Evolutionary conservation across 2,888 invertebrate genomes (phyloP).

Genomic region (Cheilosia grossa): DNA sequence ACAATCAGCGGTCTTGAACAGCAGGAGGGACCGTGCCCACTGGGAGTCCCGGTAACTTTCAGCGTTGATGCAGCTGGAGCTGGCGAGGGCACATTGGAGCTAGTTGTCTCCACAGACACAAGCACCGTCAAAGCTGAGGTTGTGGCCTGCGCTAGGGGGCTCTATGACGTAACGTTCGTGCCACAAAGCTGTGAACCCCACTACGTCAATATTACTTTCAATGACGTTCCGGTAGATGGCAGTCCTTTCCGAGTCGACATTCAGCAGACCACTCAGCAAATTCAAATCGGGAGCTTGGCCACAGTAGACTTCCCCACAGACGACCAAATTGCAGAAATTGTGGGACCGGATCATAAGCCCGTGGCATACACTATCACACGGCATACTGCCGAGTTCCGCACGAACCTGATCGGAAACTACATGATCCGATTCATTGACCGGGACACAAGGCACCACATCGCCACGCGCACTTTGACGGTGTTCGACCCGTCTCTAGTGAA

Average conservation of each 20-base stretch:
- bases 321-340: constrained; percentile 87
- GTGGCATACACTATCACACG: constrained; percentile 86
- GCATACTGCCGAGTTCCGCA: constrained; percentile 90
- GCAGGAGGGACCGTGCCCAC: constrained; percentile 82
- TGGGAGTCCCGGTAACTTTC: constrained; percentile 94
- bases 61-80: constrained; percentile 97
- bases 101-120: constrained; percentile 95
- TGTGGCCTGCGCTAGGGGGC: constrained; percentile 92
- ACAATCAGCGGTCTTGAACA: constrained; percentile 88
- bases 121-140: constrained; percentile 96
- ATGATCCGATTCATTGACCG: constrained; percentile 87
- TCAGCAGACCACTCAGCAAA: constrained; percentile 88
- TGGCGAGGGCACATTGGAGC: constrained; percentile 95
- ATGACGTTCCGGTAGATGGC: constrained; percentile 95
- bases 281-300: constrained; percentile 87
- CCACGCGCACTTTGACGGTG: constrained; percentile 89
- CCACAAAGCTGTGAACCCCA: constrained; percentile 95
- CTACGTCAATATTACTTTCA: constrained; percentile 96
- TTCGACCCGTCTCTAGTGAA: constrained; percentile 90
- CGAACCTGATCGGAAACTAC: constrained; percentile 90
- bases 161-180: constrained; percentile 96
- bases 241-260: constrained; percentile 94
- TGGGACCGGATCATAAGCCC: constrained; percentile 87
- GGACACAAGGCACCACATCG: constrained; percentile 86
- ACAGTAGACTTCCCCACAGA: constrained; percentile 87